These are phyloP conservation scores for Ptilonorhynchus violaceus DNA, from an alignment of 2,113 vertebrate species.

Conservation along the genomic window DNA sequence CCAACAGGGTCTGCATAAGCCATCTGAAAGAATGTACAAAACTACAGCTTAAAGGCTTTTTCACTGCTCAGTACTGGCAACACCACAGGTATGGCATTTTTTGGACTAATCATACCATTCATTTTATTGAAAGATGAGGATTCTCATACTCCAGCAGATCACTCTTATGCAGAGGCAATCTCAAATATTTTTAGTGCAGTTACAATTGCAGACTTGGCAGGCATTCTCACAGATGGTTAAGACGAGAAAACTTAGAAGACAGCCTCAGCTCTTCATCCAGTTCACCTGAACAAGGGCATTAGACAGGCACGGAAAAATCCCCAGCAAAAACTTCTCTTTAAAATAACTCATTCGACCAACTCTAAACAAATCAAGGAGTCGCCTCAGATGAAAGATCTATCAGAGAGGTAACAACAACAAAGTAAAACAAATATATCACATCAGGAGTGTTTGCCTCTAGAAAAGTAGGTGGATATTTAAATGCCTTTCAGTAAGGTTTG, in stretches of 20 bases:
- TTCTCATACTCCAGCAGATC: background rate
- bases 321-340: background rate
- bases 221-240: background rate
- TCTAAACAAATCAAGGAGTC: background rate
- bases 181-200: background rate
- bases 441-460: background rate
- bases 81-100: background rate
- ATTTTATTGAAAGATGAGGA: background rate
- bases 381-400: background rate
- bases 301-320: background rate
- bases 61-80: background rate
- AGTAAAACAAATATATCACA: background rate
- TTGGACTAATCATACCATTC: background rate
- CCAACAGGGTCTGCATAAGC: background rate
- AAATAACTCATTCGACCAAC: background rate
- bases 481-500: background rate
- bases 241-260: background rate
- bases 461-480: background rate
- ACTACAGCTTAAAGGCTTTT: background rate
- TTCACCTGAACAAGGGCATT: background rate
- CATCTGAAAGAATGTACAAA: rapidly evolving
- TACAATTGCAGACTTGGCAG: background rate
- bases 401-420: background rate
- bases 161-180: background rate
- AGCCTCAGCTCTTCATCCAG: background rate